Evolutionary conservation across 2,888 invertebrate genomes (phyloP).

Genomic region (Argyresthia albistria): DNA sequence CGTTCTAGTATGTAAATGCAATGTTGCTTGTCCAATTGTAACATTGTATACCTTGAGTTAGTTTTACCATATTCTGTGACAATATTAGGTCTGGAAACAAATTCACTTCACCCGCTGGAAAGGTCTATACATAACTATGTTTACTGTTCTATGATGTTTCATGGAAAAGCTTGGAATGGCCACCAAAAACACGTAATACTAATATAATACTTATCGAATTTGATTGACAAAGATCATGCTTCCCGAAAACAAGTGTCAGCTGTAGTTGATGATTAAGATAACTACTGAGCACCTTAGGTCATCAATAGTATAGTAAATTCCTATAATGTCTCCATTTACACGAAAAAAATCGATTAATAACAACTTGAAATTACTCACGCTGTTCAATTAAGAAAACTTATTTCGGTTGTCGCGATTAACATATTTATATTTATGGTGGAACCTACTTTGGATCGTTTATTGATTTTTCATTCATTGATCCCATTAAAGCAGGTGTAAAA

Average conservation of each 20-base stretch:
- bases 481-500: slow-evolving; percentile 41
- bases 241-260: too few relatives aligned
- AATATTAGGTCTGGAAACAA: neutral
- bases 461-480: slow-evolving; percentile 27
- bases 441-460: slow-evolving; percentile 12
- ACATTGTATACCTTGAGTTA: too few relatives aligned
- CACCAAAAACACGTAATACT: too few relatives aligned
- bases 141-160: too few relatives aligned
- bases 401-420: slow-evolving; percentile 23
- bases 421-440: slow-evolving; percentile 5
- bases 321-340: slow-evolving; percentile 2
- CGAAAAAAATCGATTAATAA: slow-evolving; percentile 2
- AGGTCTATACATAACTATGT: too few relatives aligned
- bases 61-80: too few relatives aligned
- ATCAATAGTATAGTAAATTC: neutral
- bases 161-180: too few relatives aligned
- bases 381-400: slow-evolving; percentile 33
- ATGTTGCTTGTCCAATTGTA: too few relatives aligned
- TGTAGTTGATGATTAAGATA: neutral
- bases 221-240: too few relatives aligned
- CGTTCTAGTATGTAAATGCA: too few relatives aligned
- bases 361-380: slow-evolving; percentile 25
- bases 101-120: slow-evolving; percentile 1
- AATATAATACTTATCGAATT: too few relatives aligned
- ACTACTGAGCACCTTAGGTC: neutral